Percentiles rank a stretch among this genome's conserved stretches.
These are phyloP conservation scores for Tenrec ecaudatus DNA, from an alignment of 2,113 vertebrate species.

Conservation along the genomic window DNA sequence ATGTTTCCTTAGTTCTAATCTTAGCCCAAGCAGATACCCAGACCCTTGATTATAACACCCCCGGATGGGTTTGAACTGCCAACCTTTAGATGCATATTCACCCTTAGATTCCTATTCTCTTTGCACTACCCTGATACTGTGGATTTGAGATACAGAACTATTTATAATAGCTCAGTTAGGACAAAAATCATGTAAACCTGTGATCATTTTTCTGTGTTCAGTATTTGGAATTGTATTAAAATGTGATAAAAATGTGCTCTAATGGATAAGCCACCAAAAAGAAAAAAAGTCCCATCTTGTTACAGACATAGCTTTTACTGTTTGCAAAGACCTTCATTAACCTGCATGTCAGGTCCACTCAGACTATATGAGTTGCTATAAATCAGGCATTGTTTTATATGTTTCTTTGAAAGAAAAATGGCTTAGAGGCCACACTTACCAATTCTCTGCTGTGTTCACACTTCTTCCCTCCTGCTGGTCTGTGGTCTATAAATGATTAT, in stretches of 20 bases:
- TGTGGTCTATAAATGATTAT: constrained; percentile 62
- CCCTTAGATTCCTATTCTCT: neutral
- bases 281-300: neutral
- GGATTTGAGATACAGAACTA: neutral
- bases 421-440: neutral
- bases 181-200: neutral
- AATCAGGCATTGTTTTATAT: constrained; percentile 36
- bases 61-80: neutral
- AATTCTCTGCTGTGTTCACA: neutral
- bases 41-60: neutral
- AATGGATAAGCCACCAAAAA: neutral
- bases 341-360: constrained; percentile 15
- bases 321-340: constrained; percentile 1
- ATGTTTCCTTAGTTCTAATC: neutral
- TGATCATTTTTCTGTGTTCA: neutral
- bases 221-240: constrained; percentile 5
- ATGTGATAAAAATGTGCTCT: neutral
- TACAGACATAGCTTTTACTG: neutral
- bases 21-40: neutral
- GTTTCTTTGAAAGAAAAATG: constrained; percentile 40
- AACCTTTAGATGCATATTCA: neutral
- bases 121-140: neutral
- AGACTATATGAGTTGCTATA: constrained; percentile 45
- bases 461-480: neutral
- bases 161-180: neutral